phyloP scores from a whole-genome alignment of 2,797 vertebrate species.

The Melanotaenia trifasciata region DNA sequence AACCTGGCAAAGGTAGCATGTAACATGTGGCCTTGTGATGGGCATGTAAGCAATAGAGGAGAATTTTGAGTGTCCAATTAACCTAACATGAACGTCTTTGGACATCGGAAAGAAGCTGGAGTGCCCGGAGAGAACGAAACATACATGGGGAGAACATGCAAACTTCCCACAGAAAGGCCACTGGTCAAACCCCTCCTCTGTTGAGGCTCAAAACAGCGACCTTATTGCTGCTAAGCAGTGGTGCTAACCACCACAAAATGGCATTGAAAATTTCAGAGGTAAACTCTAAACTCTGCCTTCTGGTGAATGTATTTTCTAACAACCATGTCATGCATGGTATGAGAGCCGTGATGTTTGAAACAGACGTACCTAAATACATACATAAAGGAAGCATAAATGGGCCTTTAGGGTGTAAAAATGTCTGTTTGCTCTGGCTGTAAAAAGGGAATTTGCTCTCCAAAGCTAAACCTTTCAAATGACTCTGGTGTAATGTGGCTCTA shows the following conservation, averaged over 20 bases:
- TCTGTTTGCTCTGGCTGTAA: conserved; percentile 6
- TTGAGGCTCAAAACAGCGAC: too few relatives aligned
- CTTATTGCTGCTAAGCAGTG: too few relatives aligned
- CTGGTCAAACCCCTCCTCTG: too few relatives aligned
- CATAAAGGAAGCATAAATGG: background rate
- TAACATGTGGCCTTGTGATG: background rate
- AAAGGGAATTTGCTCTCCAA: conserved; percentile 35
- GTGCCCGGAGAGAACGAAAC: too few relatives aligned
- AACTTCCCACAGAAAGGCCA: too few relatives aligned
- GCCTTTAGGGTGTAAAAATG: background rate
- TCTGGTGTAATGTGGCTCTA: conserved; percentile 12
- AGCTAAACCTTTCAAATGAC: conserved; percentile 31
- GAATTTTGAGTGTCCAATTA: too few relatives aligned
- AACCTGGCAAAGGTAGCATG: background rate
- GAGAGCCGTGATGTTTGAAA: background rate
- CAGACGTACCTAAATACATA: background rate
- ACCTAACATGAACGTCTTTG: too few relatives aligned
- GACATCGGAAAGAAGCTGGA: too few relatives aligned
- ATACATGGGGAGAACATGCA: too few relatives aligned
- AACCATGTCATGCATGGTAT: background rate
- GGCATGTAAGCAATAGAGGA: background rate
- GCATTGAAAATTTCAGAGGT: background rate
- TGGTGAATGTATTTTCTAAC: too few relatives aligned
- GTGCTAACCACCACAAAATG: too few relatives aligned
- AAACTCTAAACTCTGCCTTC: background rate